Evolutionary conservation across 1,140 invertebrate species (phyloP), one percentile per base, ranked within the genome.

Genomic region (Lepidotrigona ventralis): DNA sequence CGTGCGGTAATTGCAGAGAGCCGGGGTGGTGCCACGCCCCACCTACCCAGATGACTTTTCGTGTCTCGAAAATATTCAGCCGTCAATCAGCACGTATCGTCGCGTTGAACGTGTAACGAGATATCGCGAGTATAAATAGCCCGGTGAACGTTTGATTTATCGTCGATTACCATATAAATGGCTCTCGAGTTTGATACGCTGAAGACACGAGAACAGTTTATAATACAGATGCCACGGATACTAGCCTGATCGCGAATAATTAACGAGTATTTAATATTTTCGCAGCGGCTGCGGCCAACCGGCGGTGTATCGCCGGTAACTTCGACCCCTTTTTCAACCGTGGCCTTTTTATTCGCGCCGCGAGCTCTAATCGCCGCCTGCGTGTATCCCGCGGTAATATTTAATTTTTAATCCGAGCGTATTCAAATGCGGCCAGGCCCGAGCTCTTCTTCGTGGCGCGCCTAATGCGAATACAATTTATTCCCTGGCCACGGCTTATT

Each of bases 381-480:
- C 39, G 6, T 8, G 29, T 66, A 90, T 82, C 88, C 88, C 86
- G 83, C 85, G 89, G 90, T 87, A 88, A 87, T 90, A 90, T 93
- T 93, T 93, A 93, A 92, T 93, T 93, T 93, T 93, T 93, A 92
- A 92, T 91, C 90, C 90, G 78, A 74, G 77, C 88, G 85, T 93
- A 93, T 91, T 92, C 90, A 93, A 92, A 92, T 92, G 84, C 84
- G 90, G 80, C 77, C 82, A 60, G 53, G 46, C 69, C 54, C 66
- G 60, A 8, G 53, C 53, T 15, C 14, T 74, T 51, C 78, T 53
- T 75, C 76, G 66, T 73, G 56, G 51, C 63, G 77, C 87, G 91
- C 85, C 89, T 92, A 93, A 93, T 93, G 92, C 90, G 91, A 92
- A 93, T 93, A 93, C 91, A 88, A 93, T 93, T 93, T 92, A 92